Evolutionary conservation across 1,140 invertebrate genomes (phyloP).

Genomic region (Mactra quadrangularis): DNA sequence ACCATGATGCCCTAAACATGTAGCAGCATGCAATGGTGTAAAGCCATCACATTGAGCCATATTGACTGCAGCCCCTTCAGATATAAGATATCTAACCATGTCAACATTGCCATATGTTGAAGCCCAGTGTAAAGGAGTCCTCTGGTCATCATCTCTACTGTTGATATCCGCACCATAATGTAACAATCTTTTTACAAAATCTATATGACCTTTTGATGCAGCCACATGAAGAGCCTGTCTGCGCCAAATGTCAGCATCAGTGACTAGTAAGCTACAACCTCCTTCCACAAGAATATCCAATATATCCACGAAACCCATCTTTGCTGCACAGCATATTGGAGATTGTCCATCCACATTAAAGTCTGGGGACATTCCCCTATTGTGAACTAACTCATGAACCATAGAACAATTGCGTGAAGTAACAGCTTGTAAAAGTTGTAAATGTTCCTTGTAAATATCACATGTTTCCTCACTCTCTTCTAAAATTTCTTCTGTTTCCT

Average conservation of each 20-base stretch:
- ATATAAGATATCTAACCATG: slow-evolving; percentile 71
- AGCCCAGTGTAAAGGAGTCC: slow-evolving; percentile 80
- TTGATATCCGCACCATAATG: slow-evolving; percentile 73
- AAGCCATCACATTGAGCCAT: slow-evolving; percentile 77
- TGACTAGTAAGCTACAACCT: slow-evolving; percentile 61
- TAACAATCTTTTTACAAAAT: slow-evolving; percentile 69
- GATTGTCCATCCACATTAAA: slow-evolving; percentile 65
- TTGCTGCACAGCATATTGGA: slow-evolving; percentile 69
- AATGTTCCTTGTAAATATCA: slow-evolving; percentile 43
- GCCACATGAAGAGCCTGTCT: slow-evolving; percentile 79
- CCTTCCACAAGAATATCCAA: slow-evolving; percentile 67
- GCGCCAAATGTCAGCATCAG: slow-evolving; percentile 72
- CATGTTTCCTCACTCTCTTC: slow-evolving; percentile 21
- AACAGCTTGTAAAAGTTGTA: slow-evolving; percentile 66
- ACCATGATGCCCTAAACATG: slow-evolving; percentile 74
- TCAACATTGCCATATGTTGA: slow-evolving; percentile 72
- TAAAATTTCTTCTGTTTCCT: not conserved
- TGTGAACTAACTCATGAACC: slow-evolving; percentile 60
- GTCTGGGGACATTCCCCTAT: slow-evolving; percentile 66
- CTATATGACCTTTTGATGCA: slow-evolving; percentile 71
- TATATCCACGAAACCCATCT: slow-evolving; percentile 62
- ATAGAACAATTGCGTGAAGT: slow-evolving; percentile 59
- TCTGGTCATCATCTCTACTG: slow-evolving; percentile 73
- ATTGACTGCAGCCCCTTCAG: slow-evolving; percentile 73
- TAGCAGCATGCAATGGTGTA: slow-evolving; percentile 76